phyloP scores from a whole-genome alignment of 2,888 invertebrate genomes.

The Deroplatys truncata region DNA sequence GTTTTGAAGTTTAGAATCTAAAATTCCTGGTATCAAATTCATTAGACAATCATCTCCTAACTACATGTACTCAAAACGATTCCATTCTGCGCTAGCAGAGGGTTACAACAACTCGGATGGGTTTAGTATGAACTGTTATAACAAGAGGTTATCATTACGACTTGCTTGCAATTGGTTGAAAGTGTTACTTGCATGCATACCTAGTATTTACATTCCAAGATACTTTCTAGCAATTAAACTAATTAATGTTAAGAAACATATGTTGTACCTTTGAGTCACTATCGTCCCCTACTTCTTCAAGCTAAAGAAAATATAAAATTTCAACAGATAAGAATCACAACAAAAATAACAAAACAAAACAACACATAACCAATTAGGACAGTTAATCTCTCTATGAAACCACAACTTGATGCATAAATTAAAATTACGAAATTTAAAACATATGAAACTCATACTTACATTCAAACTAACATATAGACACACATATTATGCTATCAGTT shows the following conservation, averaged over 20 bases:
- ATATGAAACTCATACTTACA: neutral
- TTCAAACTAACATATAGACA: neutral
- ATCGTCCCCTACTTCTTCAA: conserved; percentile 33
- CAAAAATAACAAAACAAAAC: conserved; percentile 25
- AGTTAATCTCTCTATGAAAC: neutral
- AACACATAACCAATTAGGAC: neutral
- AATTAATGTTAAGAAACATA: neutral
- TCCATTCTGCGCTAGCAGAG: neutral
- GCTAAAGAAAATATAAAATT: conserved; percentile 25
- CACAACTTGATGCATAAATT: neutral
- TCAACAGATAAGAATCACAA: conserved; percentile 16
- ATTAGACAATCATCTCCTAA: too few species aligned
- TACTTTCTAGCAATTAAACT: neutral
- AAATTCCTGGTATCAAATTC: too few species aligned
- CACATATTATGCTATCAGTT: neutral
- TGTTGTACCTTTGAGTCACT: conserved; percentile 34
- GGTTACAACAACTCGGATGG: neutral
- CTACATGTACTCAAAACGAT: neutral
- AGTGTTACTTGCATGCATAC: neutral
- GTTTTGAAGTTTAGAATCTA: too few species aligned
- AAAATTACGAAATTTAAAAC: neutral
- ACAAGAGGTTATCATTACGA: neutral
- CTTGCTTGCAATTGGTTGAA: neutral
- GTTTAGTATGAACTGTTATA: neutral
- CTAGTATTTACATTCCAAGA: neutral